Percentiles rank a stretch among this genome's conserved stretches.
These are phyloP conservation scores for Telmatherina bonti DNA, from an alignment of 2,797 vertebrate species.

Conservation along the genomic window DNA sequence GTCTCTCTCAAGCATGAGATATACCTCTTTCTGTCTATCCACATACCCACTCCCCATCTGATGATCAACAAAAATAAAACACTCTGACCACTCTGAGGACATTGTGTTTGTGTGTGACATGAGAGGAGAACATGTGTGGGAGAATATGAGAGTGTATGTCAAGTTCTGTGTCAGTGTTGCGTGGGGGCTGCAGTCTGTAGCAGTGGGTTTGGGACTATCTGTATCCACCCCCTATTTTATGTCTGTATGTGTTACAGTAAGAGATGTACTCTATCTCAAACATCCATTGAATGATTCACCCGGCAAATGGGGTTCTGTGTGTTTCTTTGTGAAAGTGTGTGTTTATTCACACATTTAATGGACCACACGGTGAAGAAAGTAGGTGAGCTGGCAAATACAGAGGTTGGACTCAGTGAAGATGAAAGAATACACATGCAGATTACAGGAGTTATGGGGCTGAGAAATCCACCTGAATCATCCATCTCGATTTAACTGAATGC, in stretches of 20 bases:
- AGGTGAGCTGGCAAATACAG: conserved; percentile 41
- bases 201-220: conserved; percentile 54
- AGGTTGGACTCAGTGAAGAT: conserved; percentile 37
- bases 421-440: conserved; percentile 17
- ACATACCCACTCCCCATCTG: conserved; percentile 43
- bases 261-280: conserved; percentile 49
- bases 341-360: conserved; percentile 58
- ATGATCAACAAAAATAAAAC: conserved; percentile 63
- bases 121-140: conserved; percentile 63
- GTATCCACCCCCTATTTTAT: conserved; percentile 59
- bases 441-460: conserved; percentile 8
- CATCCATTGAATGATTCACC: conserved; percentile 61
- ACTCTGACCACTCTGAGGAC: conserved; percentile 47
- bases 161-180: conserved; percentile 66
- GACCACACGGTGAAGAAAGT: conserved; percentile 38
- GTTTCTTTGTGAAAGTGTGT: conserved; percentile 38
- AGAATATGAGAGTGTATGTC: conserved; percentile 68
- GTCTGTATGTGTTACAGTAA: conserved; percentile 46
- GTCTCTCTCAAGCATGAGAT: conserved; percentile 23
- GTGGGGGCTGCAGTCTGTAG: conserved; percentile 73
- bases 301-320: conserved; percentile 39
- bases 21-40: conserved; percentile 42
- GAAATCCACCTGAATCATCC: conserved; percentile 21
- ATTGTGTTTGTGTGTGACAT: conserved; percentile 55
- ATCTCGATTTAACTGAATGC: not conserved